A percentile compares a stretch with the other conserved stretches of the same genome.
Conservation (phyloP, 2,888 invertebrate genomes). For the Clepsis dumicolana region DNA sequence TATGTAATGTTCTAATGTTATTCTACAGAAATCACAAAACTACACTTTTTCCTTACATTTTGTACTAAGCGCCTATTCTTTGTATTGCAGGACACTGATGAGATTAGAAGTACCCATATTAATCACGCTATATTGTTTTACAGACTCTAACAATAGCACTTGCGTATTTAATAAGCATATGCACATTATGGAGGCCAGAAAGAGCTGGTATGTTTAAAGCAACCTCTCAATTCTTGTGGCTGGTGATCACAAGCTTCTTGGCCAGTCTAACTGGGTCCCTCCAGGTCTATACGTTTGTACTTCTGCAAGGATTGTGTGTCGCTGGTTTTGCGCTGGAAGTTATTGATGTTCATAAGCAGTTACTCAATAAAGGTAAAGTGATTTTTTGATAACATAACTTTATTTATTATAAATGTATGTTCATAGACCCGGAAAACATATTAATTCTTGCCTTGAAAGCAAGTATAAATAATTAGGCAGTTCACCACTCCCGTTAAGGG, state of each 20-base stretch:
- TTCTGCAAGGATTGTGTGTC: slow-evolving; percentile 88
- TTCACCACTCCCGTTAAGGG: too few species aligned
- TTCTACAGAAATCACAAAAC: too few species aligned
- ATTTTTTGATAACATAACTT: neutral
- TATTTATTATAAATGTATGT: too few species aligned
- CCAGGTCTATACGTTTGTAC: slow-evolving; percentile 91
- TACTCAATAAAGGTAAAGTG: slow-evolving; percentile 73
- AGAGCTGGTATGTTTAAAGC: slow-evolving; percentile 89
- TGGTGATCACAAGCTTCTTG: slow-evolving; percentile 90
- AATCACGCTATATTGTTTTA: slow-evolving; percentile 55
- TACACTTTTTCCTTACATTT: too few species aligned
- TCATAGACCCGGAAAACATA: too few species aligned
- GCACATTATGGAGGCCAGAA: slow-evolving; percentile 91
- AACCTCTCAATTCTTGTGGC: slow-evolving; percentile 91
- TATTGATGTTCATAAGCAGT: slow-evolving; percentile 83
- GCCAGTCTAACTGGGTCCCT: slow-evolving; percentile 91
- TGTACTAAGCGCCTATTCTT: too few species aligned
- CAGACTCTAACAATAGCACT: slow-evolving; percentile 89
- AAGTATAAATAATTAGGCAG: too few species aligned
- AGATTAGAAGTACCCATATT: neutral
- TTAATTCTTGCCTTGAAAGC: too few species aligned
- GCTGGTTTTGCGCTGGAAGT: slow-evolving; percentile 88
- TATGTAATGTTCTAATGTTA: too few species aligned
- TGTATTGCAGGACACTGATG: too few species aligned
- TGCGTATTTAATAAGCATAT: slow-evolving; percentile 90